Evolutionary conservation across 2,113 vertebrate species (phyloP), one percentile per base, ranked within the genome.

Genomic region (Dipodomys ordii): DNA sequence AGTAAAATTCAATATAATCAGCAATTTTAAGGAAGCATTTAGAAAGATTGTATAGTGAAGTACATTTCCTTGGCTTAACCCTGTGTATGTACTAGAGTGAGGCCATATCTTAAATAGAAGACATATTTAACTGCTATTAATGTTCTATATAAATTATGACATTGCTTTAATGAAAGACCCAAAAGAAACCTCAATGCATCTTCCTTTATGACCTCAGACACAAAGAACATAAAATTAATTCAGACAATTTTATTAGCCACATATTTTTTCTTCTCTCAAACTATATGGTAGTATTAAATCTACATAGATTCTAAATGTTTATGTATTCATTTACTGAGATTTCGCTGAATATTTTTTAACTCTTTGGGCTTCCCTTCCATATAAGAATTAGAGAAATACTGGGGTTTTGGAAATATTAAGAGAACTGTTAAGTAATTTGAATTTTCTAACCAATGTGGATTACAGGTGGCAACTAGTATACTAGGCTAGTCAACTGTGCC

Each of bases 191-290:
- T 94, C 79, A 91, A 89, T 91, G 32, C 39, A 91, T 91, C 65
- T 94, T 91, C 27, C 25, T 95, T 96, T 95, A 93, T 87, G 65
- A 64, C 22, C 25, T 85, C 78, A 73, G 62, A 15, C 64, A 94
- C 91, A 93, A 95, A 93, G 85, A 87, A n/a, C 25, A 71, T 85
- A 90, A 95, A 93, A 93, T 80, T 82, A 78, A 94, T 95, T 89
- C 81, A 82, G 91, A 89, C 89, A 94, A 82, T 46, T 96, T 94
- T 92, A 94, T 96, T 91, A 93, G 28, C 3, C 39, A 82, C 32
- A 87, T 92, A 57, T 93, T 94, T 92, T 95, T 93, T 44, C 57
- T 94, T 81, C 72, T 85, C 82, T 95, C 77, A 81, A 93, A 69
- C 49, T 92, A 92, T 96, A 79, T 76, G 95, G 46, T 73, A 78